Evolutionary conservation across 2,888 invertebrate species (phyloP).

Genomic region (Emesis russula): DNA sequence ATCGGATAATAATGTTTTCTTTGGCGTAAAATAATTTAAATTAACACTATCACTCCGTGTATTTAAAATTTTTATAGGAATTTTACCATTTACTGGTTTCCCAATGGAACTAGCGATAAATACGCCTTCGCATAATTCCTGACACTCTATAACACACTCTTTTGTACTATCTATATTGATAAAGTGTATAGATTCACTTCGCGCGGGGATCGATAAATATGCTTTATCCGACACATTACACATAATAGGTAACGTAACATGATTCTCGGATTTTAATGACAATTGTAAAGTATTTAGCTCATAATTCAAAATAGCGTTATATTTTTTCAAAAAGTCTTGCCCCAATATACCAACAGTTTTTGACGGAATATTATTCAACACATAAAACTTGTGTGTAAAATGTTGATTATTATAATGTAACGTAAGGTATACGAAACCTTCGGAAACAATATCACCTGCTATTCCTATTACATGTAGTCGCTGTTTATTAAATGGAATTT

Average conservation of each 20-base stretch:
- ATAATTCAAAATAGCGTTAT: no score
- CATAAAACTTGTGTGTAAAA: no score
- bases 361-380: background rate
- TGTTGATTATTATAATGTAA: no score
- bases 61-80: background rate
- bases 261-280: no score
- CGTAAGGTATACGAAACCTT: background rate
- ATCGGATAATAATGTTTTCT: background rate
- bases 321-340: background rate
- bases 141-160: background rate
- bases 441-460: background rate
- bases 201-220: no score
- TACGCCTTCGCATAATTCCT: background rate
- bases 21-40: background rate
- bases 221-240: no score
- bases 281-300: no score
- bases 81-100: background rate
- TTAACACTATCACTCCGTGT: background rate
- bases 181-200: no score
- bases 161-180: no score
- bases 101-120: background rate
- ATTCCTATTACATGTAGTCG: background rate
- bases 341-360: background rate
- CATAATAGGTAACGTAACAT: no score
- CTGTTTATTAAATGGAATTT: constrained; percentile 10